phyloP scores from a whole-genome alignment of 2,888 invertebrate genomes.

The Hypercompe scribonia region DNA sequence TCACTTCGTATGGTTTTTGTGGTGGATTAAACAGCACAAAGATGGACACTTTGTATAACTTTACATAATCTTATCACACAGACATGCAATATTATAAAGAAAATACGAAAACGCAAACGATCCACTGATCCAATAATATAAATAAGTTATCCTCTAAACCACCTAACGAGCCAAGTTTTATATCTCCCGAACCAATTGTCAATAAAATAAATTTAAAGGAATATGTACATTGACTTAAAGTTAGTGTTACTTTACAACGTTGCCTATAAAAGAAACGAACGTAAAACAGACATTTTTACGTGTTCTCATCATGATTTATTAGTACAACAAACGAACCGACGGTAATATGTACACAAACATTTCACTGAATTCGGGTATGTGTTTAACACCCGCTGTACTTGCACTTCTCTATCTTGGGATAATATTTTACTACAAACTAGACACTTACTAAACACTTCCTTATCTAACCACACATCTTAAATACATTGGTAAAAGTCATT shows the following conservation, averaged over 20 bases:
- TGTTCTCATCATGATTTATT: constrained; percentile 50
- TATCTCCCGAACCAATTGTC: constrained; percentile 10
- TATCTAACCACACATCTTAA: neutral
- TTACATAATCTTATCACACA: no score
- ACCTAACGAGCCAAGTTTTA: constrained; percentile 1
- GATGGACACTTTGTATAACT: no score
- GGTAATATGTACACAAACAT: constrained; percentile 30
- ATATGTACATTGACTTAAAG: constrained; percentile 42
- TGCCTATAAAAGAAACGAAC: constrained; percentile 47
- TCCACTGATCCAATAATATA: neutral
- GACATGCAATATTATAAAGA: no score
- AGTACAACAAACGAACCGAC: constrained; percentile 39
- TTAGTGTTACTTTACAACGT: constrained; percentile 44
- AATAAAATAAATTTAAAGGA: constrained; percentile 43
- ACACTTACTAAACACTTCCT: neutral
- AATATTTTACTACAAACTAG: neutral
- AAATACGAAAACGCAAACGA: neutral
- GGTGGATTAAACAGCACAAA: no score
- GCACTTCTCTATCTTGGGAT: neutral
- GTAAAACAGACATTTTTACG: constrained; percentile 50
- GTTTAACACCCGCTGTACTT: neutral
- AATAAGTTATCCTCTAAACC: neutral
- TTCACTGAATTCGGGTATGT: constrained; percentile 9
- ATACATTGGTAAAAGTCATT: neutral
- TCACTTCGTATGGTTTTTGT: no score